Percentiles rank a stretch among this genome's conserved stretches.
Conservation (phyloP, 2,113 vertebrate genomes). For the Sterrhoptilus dennistouni region DNA sequence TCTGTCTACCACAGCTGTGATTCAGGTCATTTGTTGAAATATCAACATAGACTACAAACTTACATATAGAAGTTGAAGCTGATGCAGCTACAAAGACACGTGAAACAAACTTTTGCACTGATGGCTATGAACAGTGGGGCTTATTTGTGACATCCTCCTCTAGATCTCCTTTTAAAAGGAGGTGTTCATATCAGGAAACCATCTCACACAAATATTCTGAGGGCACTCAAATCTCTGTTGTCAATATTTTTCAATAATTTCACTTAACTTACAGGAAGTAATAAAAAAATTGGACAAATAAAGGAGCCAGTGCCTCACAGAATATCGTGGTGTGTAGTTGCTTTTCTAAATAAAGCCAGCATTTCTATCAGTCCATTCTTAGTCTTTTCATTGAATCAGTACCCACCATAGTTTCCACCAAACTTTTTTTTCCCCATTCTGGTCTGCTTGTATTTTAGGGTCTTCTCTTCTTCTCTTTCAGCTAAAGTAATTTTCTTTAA, state of each 20-base stretch:
- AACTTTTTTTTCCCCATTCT: neutral
- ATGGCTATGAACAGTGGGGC: neutral
- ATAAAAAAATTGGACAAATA: neutral
- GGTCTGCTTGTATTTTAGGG: neutral
- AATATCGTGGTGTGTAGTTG: rapidly evolving
- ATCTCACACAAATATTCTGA: neutral
- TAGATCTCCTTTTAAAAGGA: neutral
- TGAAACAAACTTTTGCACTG: neutral
- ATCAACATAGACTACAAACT: neutral
- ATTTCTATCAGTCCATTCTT: neutral
- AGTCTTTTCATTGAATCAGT: neutral
- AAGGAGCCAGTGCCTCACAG: neutral
- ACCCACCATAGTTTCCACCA: neutral
- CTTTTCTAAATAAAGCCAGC: neutral
- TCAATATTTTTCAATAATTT: neutral
- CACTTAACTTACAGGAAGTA: neutral
- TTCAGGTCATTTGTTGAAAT: slow-evolving; percentile 50
- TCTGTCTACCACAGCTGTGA: slow-evolving; percentile 44
- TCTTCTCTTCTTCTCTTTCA: neutral
- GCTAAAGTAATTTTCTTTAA: neutral
- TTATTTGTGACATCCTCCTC: neutral
- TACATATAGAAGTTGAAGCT: neutral
- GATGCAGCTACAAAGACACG: neutral
- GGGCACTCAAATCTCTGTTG: neutral
- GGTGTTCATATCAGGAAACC: neutral